A percentile compares a stretch with the other conserved stretches of the same genome.
Evolutionary conservation across 2,888 invertebrate genomes (phyloP).

Genomic region (Leucozona laternaria): DNA sequence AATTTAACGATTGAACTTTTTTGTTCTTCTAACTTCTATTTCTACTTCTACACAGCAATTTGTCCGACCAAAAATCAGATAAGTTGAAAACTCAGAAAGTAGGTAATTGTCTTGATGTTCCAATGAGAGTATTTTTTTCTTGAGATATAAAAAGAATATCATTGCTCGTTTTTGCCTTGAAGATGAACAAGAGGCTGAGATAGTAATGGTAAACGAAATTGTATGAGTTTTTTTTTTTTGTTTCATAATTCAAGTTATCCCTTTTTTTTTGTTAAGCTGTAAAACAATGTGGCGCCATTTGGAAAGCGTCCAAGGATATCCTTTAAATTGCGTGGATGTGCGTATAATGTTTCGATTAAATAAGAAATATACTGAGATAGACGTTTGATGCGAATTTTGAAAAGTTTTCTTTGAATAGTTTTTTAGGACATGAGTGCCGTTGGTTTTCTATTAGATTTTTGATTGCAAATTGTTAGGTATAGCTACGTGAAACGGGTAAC

Average conservation of each 20-base stretch:
- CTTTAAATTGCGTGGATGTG: conserved; percentile 69
- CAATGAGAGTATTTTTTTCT: conserved; percentile 30
- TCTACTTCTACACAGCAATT: conserved; percentile 49
- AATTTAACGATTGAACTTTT: conserved; percentile 75
- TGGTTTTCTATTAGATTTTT: not conserved
- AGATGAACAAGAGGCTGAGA: not conserved
- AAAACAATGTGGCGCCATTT: conserved; percentile 74
- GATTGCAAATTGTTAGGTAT: too few relatives aligned
- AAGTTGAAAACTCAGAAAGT: conserved; percentile 43
- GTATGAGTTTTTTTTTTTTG: conserved; percentile 17
- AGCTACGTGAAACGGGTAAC: too few relatives aligned
- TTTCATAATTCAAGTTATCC: conserved; percentile 27
- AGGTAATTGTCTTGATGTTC: conserved; percentile 32
- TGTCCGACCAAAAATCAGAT: conserved; percentile 68
- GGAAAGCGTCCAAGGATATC: conserved; percentile 56
- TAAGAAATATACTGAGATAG: conserved; percentile 58
- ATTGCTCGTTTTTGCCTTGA: conserved; percentile 17
- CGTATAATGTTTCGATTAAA: conserved; percentile 72
- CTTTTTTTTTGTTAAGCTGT: conserved; percentile 63
- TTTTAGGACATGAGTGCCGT: not conserved
- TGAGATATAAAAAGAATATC: conserved; percentile 38
- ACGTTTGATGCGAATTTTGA: conserved; percentile 34
- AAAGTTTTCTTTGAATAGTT: conserved; percentile 38
- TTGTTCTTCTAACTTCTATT: conserved; percentile 35
- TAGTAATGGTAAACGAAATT: conserved; percentile 27